These are phyloP conservation scores for Geococcyx californianus DNA, from an alignment of 2,113 vertebrate genomes.

Conservation along the genomic window DNA sequence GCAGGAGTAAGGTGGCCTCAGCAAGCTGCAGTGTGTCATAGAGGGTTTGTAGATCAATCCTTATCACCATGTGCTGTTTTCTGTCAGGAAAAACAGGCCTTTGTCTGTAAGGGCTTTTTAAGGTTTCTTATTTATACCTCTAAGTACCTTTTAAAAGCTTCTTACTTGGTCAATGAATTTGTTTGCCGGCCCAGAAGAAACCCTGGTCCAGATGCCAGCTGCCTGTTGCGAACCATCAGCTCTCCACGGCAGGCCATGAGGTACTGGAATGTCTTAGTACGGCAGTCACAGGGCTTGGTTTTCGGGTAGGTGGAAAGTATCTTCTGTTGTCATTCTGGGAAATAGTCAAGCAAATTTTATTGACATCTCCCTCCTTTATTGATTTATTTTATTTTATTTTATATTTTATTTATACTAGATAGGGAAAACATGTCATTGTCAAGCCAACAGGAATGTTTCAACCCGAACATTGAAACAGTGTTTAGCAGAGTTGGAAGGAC, in stretches of 20 bases:
- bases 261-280: neutral
- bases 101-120: neutral
- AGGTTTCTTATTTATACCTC: neutral
- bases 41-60: too few species aligned
- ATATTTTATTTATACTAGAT: neutral
- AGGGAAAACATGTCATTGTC: neutral
- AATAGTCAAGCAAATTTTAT: neutral
- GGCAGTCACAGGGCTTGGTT: rapidly evolving
- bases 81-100: neutral
- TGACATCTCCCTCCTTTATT: neutral
- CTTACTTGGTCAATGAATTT: neutral
- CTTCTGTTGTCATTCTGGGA: neutral
- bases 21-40: rapidly evolving
- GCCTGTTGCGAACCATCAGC: rapidly evolving
- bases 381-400: too few species aligned
- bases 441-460: neutral
- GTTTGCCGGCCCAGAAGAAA: rapidly evolving
- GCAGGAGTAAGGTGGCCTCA: neutral
- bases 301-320: neutral
- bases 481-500: neutral
- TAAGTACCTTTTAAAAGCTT: neutral
- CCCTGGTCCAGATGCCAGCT: rapidly evolving
- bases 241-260: rapidly evolving
- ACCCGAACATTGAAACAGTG: neutral
- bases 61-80: rapidly evolving